These are phyloP conservation scores for Kryphioiulus occultus DNA, from an alignment of 2,888 invertebrate species.

Conservation along the genomic window DNA sequence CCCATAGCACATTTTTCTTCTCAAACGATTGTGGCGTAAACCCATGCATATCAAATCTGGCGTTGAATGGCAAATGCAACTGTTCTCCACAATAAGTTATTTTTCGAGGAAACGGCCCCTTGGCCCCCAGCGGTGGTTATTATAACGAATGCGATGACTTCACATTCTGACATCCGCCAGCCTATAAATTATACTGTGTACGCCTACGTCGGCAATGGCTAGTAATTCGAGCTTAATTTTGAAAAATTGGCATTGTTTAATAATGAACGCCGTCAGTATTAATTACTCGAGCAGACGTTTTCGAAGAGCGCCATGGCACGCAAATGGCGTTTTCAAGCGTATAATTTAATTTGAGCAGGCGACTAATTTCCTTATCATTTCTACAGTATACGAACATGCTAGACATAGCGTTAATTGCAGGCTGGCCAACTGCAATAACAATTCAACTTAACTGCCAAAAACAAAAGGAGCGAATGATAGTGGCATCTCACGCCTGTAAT, in stretches of 20 bases:
- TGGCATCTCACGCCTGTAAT: neutral
- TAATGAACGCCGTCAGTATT: conserved; percentile 4
- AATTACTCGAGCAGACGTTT: neutral
- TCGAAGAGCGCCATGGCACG: neutral
- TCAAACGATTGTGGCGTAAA: too few species aligned
- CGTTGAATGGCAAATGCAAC: neutral
- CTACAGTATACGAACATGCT: neutral
- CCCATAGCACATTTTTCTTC: too few species aligned
- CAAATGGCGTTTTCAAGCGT: conserved; percentile 8
- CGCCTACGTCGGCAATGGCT: neutral
- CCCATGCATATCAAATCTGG: too few species aligned
- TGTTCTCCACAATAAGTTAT: neutral
- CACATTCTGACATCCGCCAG: neutral
- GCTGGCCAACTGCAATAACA: neutral
- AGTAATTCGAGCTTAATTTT: neutral
- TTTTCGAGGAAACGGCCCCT: neutral
- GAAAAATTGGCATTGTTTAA: conserved; percentile 26
- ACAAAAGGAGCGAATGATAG: neutral
- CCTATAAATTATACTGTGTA: neutral
- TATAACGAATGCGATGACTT: neutral
- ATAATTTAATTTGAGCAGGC: conserved; percentile 6
- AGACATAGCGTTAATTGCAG: neutral
- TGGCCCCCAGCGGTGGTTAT: conserved; percentile 1
- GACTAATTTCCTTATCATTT: conserved; percentile 25
- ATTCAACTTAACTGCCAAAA: neutral